phyloP scores from a whole-genome alignment of 2,113 vertebrate genomes.

The Thermophis baileyi region DNA sequence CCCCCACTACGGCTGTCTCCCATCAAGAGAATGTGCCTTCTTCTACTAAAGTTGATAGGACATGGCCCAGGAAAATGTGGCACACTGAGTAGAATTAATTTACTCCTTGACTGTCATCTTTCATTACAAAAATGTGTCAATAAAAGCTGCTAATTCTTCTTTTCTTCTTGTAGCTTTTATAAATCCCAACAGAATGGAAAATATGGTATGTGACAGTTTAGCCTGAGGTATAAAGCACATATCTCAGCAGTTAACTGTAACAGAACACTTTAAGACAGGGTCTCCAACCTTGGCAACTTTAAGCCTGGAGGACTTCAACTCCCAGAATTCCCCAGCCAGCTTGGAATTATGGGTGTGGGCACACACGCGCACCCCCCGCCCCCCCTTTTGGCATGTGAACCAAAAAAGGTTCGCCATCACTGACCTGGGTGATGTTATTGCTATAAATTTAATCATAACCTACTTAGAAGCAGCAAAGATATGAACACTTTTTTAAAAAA shows the following conservation, averaged over 20 bases:
- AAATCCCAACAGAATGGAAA: constrained; percentile 43
- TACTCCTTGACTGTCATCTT: constrained; percentile 27
- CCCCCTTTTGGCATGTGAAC: no score
- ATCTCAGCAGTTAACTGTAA: background rate
- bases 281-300: no score
- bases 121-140: constrained; percentile 32
- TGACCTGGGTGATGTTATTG: background rate
- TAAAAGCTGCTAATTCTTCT: constrained; percentile 47
- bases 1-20: background rate
- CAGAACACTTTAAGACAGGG: background rate
- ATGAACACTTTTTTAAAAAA: background rate
- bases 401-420: no score
- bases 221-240: constrained; percentile 34
- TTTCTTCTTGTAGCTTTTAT: constrained; percentile 36
- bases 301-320: no score
- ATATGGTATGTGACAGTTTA: constrained; percentile 50
- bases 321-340: no score
- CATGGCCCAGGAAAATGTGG: background rate
- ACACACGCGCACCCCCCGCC: no score
- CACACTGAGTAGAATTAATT: constrained; percentile 38
- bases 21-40: background rate
- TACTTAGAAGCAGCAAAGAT: background rate
- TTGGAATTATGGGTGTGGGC: no score
- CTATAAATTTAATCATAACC: background rate
- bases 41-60: background rate